Conservation (phyloP, 2,113 vertebrate genomes). For the Pteronura brasiliensis region DNA sequence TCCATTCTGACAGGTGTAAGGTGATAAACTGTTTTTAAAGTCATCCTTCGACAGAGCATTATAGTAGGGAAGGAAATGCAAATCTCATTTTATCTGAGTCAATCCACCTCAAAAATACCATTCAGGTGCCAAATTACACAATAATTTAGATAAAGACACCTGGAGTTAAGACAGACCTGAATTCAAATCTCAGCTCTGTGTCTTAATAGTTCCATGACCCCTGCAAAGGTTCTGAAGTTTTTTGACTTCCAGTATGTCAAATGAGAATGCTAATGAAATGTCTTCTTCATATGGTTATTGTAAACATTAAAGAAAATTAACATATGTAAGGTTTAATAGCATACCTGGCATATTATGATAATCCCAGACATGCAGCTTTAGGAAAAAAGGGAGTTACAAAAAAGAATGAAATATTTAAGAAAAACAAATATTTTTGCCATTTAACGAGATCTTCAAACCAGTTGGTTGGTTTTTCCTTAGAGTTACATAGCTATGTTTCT, state of each 20-base stretch:
- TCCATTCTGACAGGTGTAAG: neutral
- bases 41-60: neutral
- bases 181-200: neutral
- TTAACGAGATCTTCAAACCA: neutral
- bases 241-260: neutral
- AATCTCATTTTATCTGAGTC: neutral
- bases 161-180: neutral
- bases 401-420: neutral
- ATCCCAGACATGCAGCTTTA: neutral
- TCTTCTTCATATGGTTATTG: neutral
- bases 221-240: neutral
- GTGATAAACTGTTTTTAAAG: neutral
- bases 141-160: neutral
- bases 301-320: neutral
- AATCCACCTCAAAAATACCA: neutral
- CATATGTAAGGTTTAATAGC: neutral
- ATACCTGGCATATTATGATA: neutral
- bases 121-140: neutral
- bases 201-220: neutral
- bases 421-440: neutral
- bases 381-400: neutral
- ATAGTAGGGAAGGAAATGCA: neutral
- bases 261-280: neutral
- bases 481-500: neutral
- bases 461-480: neutral